Conservation (phyloP, 2,113 vertebrate species). For the Pelvicachromis taeniatus region DNA sequence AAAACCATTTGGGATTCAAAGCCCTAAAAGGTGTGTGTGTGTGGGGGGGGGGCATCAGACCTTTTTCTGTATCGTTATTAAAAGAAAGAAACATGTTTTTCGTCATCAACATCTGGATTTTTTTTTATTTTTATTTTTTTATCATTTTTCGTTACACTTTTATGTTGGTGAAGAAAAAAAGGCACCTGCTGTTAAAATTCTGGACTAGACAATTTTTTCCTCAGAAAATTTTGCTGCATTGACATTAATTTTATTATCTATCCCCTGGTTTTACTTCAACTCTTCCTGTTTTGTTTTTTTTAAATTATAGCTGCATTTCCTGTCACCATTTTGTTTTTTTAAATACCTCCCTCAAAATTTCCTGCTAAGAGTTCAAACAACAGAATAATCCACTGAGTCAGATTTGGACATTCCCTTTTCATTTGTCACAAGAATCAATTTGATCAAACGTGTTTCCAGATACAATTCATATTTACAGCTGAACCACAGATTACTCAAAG, state of each 20-base stretch:
- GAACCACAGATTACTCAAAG: background rate
- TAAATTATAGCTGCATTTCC: fast-evolving
- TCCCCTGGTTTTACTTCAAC: fast-evolving
- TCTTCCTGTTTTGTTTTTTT: background rate
- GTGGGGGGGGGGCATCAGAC: background rate
- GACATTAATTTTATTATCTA: background rate
- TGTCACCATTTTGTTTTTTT: background rate
- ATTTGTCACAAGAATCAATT: background rate
- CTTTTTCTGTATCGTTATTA: background rate
- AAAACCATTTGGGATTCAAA: background rate
- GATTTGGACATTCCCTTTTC: background rate
- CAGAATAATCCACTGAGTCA: background rate
- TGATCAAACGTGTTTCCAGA: background rate
- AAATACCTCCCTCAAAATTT: background rate
- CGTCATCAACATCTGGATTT: background rate
- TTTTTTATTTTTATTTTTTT: background rate
- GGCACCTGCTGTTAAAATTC: background rate
- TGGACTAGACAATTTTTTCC: background rate
- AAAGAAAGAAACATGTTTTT: background rate
- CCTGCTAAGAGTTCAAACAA: background rate
- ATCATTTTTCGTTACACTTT: background rate
- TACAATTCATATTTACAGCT: constrained; percentile 7
- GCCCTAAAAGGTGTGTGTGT: too few species aligned
- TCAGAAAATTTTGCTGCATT: background rate
- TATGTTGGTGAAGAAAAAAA: background rate